A percentile compares a stretch with the other conserved stretches of the same genome.
phyloP scores from a whole-genome alignment of 2,888 invertebrate species.

The Holacanthella duospinosa region DNA sequence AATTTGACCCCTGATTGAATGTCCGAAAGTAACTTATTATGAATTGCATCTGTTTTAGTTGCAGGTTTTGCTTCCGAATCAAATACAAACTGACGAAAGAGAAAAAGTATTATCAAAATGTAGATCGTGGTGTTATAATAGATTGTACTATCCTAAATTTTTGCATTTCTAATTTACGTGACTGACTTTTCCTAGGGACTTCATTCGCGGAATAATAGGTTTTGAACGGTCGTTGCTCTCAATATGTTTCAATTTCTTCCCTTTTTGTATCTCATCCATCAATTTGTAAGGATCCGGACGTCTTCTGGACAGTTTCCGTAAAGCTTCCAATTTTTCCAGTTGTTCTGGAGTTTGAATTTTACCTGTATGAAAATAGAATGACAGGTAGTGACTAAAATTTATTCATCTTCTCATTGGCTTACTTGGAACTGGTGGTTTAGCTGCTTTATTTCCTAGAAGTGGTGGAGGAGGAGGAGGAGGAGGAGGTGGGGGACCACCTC shows the following conservation, averaged over 20 bases:
- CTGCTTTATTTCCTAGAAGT: constrained; percentile 50
- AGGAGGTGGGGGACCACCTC: constrained; percentile 52
- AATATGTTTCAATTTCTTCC: constrained; percentile 66
- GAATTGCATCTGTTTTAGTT: constrained; percentile 32
- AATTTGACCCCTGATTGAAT: constrained; percentile 66
- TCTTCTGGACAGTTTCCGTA: constrained; percentile 62
- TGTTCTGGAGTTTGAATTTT: constrained; percentile 41
- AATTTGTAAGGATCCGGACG: constrained; percentile 80
- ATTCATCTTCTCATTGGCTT: neutral
- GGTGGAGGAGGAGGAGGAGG: constrained; percentile 61
- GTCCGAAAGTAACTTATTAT: constrained; percentile 34
- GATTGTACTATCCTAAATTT: too few relatives aligned
- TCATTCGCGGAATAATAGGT: constrained; percentile 45
- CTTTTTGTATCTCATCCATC: constrained; percentile 71
- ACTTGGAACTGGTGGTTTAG: constrained; percentile 12
- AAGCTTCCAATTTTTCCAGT: constrained; percentile 54
- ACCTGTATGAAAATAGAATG: neutral
- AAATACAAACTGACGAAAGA: constrained; percentile 27
- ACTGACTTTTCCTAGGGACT: constrained; percentile 37
- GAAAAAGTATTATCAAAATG: constrained; percentile 5
- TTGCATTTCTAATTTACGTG: too few relatives aligned
- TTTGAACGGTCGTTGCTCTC: constrained; percentile 69
- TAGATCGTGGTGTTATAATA: too few relatives aligned
- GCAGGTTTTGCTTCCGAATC: constrained; percentile 37
- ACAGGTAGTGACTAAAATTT: neutral